Base-by-base conservation (phyloP, 2,888 invertebrate species). In the Thereva unica region DNA sequence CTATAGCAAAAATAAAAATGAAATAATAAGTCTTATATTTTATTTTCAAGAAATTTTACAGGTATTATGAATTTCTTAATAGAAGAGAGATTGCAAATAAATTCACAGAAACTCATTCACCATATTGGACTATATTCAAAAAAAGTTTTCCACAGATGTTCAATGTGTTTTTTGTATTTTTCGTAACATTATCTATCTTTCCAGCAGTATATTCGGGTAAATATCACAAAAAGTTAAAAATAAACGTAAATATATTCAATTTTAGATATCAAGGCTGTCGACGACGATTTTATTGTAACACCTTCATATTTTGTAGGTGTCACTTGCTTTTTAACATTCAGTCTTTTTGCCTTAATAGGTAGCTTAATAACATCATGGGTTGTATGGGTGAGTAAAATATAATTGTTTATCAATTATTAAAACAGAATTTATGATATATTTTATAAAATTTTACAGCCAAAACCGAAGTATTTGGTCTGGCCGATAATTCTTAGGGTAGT, bases 291-390 rank as follows among this genome's bases (percentile, higher is more conserved):
- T 45, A 35, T 77, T 3, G 74, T 85, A 71, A 80, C 73, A 71
- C 78, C 80, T 0, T 76, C 83, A 2, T 87, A 89, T 76, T 98
- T 89, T 80, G 82, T 84, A 0, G 83, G 85, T 4, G 80, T 97
- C 37, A 91, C 92, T 41, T 96, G 97, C 77, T 99, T 94, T 81
- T 82, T 99, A 64, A 93, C 93, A 4, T 99, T 99, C 83, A 99
- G 98, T 78, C 75, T 93, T 1, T 92, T 87, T 69, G 97, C 98
- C 3, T 93, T 95, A 89, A 73, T 97, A 37, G 99, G 99, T 10
- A 97, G 95, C 77, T 84, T 90, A 70, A 81, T 93, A 0, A 92
- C 97, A 1, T 90, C 90, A 57, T 85, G 89, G 73, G 81, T 90
- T 72, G 88, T 89, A 79, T 92, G 90, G 87, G 91, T 91, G 82